phyloP scores from a whole-genome alignment of 2,113 vertebrate species.

The Speoplatyrhinus poulsoni region DNA sequence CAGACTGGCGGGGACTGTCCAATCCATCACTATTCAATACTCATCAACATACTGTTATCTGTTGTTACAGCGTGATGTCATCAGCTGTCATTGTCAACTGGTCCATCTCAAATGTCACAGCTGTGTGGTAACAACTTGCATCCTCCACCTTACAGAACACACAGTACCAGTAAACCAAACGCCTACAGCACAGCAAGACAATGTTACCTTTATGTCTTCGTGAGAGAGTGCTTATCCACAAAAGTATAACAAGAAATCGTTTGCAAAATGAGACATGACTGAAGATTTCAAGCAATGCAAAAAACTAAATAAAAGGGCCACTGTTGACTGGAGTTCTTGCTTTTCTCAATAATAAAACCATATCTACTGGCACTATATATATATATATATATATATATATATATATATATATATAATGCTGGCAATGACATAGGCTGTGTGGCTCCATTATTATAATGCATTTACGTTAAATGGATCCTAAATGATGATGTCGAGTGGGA shows the following conservation, averaged over 20 bases:
- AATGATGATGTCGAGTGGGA: background rate
- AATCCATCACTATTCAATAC: background rate
- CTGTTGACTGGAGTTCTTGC: background rate
- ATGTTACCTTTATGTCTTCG: constrained; percentile 11
- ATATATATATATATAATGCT: background rate
- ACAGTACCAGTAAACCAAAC: constrained; percentile 32
- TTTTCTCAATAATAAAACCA: background rate
- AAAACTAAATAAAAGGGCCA: constrained; percentile 17
- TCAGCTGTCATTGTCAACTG: constrained; percentile 14
- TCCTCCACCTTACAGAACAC: constrained; percentile 56
- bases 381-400: background rate
- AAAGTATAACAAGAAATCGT: constrained; percentile 38
- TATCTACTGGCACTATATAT: constrained; percentile 12
- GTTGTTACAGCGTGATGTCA: constrained; percentile 9
- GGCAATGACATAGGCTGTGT: constrained; percentile 14
- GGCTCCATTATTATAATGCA: constrained; percentile 13
- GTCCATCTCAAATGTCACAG: constrained; percentile 63
- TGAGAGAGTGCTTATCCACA: constrained; percentile 20
- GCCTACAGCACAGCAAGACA: constrained; percentile 2
- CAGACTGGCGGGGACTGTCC: background rate
- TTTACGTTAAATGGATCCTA: background rate
- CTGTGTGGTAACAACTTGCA: constrained; percentile 15
- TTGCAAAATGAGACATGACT: constrained; percentile 28
- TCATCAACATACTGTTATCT: constrained; percentile 13
- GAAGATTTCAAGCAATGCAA: constrained; percentile 14